These are phyloP conservation scores for Sminthurinus aureus DNA, from an alignment of 2,888 invertebrate genomes.

Conservation along the genomic window DNA sequence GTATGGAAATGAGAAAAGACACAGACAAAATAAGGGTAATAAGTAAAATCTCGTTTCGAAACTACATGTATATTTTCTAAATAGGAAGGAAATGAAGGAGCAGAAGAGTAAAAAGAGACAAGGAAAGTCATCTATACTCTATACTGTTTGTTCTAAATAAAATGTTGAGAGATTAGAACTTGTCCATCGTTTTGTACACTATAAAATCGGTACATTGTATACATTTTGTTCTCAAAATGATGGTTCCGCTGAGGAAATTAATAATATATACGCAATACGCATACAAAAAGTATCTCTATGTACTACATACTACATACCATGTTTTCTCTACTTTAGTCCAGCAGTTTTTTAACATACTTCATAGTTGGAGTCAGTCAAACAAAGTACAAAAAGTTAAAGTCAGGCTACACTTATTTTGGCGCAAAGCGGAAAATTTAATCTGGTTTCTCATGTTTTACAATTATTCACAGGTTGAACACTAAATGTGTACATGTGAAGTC, in stretches of 20 bases:
- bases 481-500: slow-evolving; percentile 3
- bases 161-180: background rate
- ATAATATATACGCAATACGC: slow-evolving; percentile 16
- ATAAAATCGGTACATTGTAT: background rate
- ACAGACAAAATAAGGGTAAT: too few species aligned
- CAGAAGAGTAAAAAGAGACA: background rate
- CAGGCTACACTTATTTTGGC: slow-evolving; percentile 34
- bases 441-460: slow-evolving; percentile 39
- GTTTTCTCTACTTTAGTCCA: too few species aligned
- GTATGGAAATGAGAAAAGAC: too few species aligned
- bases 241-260: slow-evolving; percentile 40
- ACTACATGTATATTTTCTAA: background rate
- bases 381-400: background rate
- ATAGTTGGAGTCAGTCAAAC: too few species aligned
- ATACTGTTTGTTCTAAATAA: background rate
- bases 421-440: slow-evolving; percentile 42
- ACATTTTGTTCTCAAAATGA: slow-evolving; percentile 17
- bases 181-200: background rate
- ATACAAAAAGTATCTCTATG: background rate
- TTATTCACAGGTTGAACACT: slow-evolving; percentile 39
- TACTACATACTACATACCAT: background rate
- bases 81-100: background rate
- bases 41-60: too few species aligned
- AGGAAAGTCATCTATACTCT: slow-evolving; percentile 27
- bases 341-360: too few species aligned